Evolutionary conservation across 2,888 invertebrate genomes (phyloP).

Genomic region (Epinotia nisella): DNA sequence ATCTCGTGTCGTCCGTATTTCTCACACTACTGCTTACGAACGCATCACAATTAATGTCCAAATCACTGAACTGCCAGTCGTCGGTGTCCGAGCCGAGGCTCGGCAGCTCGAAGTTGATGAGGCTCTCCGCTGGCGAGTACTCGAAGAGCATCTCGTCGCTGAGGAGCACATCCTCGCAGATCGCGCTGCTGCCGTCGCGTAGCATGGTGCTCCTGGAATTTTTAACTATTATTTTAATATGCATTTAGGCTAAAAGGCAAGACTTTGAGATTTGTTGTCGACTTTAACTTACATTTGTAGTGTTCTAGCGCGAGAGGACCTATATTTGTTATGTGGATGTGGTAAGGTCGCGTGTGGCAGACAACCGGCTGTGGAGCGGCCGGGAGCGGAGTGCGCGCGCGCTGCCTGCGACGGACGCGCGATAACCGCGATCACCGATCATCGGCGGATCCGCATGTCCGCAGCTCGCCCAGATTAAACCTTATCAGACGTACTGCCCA

Average conservation of each 20-base stretch:
- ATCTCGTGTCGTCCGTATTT: slow-evolving; percentile 63
- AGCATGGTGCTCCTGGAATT: slow-evolving; percentile 69
- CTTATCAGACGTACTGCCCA: slow-evolving; percentile 45
- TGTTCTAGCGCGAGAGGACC: slow-evolving; percentile 42
- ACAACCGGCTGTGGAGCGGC: slow-evolving; percentile 67
- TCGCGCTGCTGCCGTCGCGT: slow-evolving; percentile 64
- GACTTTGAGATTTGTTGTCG: neutral
- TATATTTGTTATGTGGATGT: neutral
- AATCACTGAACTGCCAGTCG: slow-evolving; percentile 73
- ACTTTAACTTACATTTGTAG: slow-evolving; percentile 39
- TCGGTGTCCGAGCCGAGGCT: slow-evolving; percentile 61
- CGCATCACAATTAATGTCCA: slow-evolving; percentile 73
- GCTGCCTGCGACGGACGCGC: slow-evolving; percentile 74
- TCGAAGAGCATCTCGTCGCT: slow-evolving; percentile 75
- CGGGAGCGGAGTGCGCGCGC: slow-evolving; percentile 59
- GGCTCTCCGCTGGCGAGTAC: slow-evolving; percentile 76
- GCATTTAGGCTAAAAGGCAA: neutral
- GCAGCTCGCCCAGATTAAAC: slow-evolving; percentile 50
- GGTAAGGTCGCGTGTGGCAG: slow-evolving; percentile 35
- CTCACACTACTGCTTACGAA: slow-evolving; percentile 70
- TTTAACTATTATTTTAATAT: slow-evolving; percentile 17
- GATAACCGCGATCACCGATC: slow-evolving; percentile 79
- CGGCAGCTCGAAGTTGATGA: slow-evolving; percentile 78
- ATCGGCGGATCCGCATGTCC: slow-evolving; percentile 68
- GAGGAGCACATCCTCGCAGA: slow-evolving; percentile 70